phyloP scores from a whole-genome alignment of 2,888 invertebrate species.

The Amiota communis region DNA sequence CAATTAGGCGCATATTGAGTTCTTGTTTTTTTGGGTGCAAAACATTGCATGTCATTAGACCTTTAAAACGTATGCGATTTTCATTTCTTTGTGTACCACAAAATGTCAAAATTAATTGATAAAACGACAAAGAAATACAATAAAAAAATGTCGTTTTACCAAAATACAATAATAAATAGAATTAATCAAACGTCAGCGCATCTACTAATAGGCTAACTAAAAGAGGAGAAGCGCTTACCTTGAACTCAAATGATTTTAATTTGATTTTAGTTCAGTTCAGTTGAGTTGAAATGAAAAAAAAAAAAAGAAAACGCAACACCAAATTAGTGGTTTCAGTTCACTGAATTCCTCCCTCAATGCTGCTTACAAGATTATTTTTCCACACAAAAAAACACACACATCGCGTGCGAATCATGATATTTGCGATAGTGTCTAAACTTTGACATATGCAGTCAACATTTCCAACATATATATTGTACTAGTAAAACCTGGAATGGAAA shows the following conservation, averaged over 20 bases:
- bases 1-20: neutral
- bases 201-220: neutral
- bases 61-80: neutral
- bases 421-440: constrained; percentile 67
- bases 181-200: constrained; percentile 12
- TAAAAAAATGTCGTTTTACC: neutral
- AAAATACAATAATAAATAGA: constrained; percentile 5
- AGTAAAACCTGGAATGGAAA: neutral
- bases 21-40: no score
- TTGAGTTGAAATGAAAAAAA: neutral
- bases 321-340: constrained; percentile 25
- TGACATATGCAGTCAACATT: constrained; percentile 60
- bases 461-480: constrained; percentile 9
- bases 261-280: constrained; percentile 3
- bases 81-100: neutral
- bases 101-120: constrained; percentile 21
- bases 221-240: neutral
- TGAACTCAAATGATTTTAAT: constrained; percentile 13
- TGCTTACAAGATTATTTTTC: neutral
- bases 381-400: constrained; percentile 33
- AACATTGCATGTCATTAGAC: constrained; percentile 22
- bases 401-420: constrained; percentile 66
- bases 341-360: neutral
- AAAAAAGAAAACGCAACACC: constrained; percentile 14
- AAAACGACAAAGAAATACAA: neutral